These are phyloP conservation scores for Lepus oiostolus DNA, from an alignment of 2,797 vertebrate species.

Conservation along the genomic window DNA sequence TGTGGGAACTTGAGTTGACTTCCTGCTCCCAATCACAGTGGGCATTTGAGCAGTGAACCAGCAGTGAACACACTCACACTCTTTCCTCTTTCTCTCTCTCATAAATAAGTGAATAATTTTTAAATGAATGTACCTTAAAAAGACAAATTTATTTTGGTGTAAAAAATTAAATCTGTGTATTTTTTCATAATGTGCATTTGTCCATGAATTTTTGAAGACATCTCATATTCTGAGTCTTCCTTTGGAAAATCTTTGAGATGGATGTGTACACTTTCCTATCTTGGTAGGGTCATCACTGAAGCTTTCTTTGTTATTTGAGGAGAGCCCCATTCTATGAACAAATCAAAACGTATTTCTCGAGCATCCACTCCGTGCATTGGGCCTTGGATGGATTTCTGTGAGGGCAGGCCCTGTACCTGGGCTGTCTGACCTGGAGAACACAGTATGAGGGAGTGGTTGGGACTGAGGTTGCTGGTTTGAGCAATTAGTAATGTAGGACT, in stretches of 20 bases:
- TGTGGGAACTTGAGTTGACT: no score
- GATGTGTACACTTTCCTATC: background rate
- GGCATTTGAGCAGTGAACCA: no score
- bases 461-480: background rate
- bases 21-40: no score
- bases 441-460: background rate
- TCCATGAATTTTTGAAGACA: no score
- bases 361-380: background rate
- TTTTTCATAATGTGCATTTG: no score
- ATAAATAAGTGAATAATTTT: no score
- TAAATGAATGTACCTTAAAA: no score
- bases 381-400: background rate
- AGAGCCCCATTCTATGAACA: background rate
- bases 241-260: conserved; percentile 31
- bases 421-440: background rate
- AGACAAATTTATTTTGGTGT: no score
- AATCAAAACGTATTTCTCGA: background rate
- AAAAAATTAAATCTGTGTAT: no score
- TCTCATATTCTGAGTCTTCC: background rate
- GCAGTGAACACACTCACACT: no score
- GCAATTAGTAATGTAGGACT: background rate
- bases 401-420: no score
- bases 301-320: background rate
- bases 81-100: no score
- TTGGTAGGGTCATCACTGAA: conserved; percentile 2